A percentile compares a stretch with the other conserved stretches of the same genome.
These are phyloP conservation scores for Magallana ariakensis DNA, from an alignment of 1,140 invertebrate species.

Conservation along the genomic window DNA sequence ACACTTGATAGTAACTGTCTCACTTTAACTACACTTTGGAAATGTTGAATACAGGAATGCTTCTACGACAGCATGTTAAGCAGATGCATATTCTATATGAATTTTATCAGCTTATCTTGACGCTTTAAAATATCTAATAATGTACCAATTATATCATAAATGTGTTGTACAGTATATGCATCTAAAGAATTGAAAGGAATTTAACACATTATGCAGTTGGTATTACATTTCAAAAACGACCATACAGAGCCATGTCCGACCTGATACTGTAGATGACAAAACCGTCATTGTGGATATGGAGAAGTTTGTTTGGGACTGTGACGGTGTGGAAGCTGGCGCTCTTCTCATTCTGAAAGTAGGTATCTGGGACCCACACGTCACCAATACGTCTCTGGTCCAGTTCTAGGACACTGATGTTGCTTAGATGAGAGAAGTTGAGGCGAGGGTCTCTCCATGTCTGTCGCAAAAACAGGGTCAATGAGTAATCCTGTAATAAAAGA, in stretches of 20 bases:
- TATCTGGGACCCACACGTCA: conserved; percentile 85
- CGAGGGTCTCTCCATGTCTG: conserved; percentile 64
- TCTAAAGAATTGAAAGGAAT: too few relatives aligned
- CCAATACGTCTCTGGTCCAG: conserved; percentile 91
- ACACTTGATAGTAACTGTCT: too few relatives aligned
- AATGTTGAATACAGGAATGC: too few relatives aligned
- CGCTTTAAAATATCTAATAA: too few relatives aligned
- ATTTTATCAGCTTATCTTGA: too few relatives aligned
- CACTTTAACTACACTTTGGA: too few relatives aligned
- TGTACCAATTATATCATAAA: too few relatives aligned
- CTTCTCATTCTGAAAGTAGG: conserved; percentile 86
- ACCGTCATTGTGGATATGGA: conserved; percentile 84
- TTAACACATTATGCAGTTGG: too few relatives aligned
- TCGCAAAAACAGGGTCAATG: conserved; percentile 60
- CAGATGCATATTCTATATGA: too few relatives aligned
- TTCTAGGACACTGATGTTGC: conserved; percentile 49
- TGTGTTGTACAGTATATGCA: too few relatives aligned
- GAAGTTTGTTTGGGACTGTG: conserved; percentile 85
- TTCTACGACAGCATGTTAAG: too few relatives aligned
- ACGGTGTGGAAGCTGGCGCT: conserved; percentile 78
- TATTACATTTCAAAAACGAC: too few relatives aligned
- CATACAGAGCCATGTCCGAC: conserved; percentile 37
- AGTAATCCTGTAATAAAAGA: conserved; percentile 60
- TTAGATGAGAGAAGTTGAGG: conserved; percentile 52
- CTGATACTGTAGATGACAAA: conserved; percentile 83